These are phyloP conservation scores for Phylloscopus whistleri DNA, from an alignment of 2,113 vertebrate genomes.

Conservation along the genomic window DNA sequence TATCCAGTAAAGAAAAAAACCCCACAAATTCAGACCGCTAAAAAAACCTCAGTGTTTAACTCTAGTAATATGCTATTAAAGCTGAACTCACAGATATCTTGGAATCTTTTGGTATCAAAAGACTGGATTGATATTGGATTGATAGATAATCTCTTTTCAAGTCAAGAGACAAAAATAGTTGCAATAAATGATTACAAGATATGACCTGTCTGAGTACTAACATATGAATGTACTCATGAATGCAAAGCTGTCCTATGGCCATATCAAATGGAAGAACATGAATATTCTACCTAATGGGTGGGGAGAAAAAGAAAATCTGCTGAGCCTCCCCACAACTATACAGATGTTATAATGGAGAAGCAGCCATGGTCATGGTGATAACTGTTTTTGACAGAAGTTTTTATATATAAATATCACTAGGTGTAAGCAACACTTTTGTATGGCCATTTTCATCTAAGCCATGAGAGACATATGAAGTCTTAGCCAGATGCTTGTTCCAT, in stretches of 20 bases:
- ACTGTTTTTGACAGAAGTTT: not conserved
- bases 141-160: not conserved
- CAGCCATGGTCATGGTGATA: not conserved
- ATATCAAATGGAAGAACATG: not conserved
- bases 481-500: not conserved
- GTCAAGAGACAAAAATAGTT: not conserved
- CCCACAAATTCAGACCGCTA: not conserved
- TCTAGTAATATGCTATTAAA: not conserved
- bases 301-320: not conserved
- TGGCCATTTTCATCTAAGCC: not conserved
- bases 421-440: not conserved
- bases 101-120: not conserved
- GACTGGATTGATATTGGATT: not conserved
- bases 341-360: not conserved
- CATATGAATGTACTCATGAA: not conserved
- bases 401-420: not conserved
- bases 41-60: not conserved
- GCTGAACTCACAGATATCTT: not conserved
- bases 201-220: not conserved
- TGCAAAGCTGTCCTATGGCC: not conserved
- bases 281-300: not conserved
- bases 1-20: not conserved
- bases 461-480: not conserved
- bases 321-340: not conserved
- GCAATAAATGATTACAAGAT: not conserved